Conservation (phyloP, 2,113 vertebrate genomes). For the Sinosuthora webbiana region DNA sequence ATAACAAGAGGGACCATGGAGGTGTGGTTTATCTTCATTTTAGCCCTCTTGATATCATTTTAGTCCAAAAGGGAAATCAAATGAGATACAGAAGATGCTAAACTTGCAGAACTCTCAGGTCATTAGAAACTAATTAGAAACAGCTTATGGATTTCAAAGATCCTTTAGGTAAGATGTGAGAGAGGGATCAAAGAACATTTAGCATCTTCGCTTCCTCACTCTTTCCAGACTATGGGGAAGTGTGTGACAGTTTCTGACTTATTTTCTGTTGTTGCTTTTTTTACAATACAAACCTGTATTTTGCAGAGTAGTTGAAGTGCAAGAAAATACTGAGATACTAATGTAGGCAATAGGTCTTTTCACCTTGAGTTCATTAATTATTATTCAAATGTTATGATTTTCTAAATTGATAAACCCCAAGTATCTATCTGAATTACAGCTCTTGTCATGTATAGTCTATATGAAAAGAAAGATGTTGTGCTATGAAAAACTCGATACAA, state of each 20-base stretch:
- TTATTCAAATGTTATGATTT: neutral
- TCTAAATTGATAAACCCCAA: neutral
- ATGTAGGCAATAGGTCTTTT: neutral
- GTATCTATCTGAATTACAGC: neutral
- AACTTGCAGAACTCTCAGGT: constrained; percentile 67
- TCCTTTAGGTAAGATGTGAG: constrained; percentile 56
- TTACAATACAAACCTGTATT: neutral
- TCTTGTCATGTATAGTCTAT: neutral
- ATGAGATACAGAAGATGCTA: constrained; percentile 69
- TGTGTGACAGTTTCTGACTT: neutral
- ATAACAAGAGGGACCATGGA: constrained; percentile 45
- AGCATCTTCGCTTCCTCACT: constrained; percentile 37
- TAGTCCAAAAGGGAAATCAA: constrained; percentile 72
- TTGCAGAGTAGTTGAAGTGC: neutral
- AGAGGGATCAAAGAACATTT: constrained; percentile 14
- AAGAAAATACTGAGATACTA: neutral
- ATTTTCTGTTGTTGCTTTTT: neutral
- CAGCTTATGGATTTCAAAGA: constrained; percentile 63
- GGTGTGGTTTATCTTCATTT: constrained; percentile 71
- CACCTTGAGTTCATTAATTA: neutral
- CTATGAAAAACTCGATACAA: neutral
- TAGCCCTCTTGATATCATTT: constrained; percentile 55
- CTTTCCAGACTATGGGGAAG: neutral
- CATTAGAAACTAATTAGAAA: constrained; percentile 78
- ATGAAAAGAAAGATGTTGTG: neutral